A percentile compares a stretch with the other conserved stretches of the same genome.
These are phyloP conservation scores for Ophion ventricosus DNA, from an alignment of 2,888 invertebrate genomes.

Conservation along the genomic window DNA sequence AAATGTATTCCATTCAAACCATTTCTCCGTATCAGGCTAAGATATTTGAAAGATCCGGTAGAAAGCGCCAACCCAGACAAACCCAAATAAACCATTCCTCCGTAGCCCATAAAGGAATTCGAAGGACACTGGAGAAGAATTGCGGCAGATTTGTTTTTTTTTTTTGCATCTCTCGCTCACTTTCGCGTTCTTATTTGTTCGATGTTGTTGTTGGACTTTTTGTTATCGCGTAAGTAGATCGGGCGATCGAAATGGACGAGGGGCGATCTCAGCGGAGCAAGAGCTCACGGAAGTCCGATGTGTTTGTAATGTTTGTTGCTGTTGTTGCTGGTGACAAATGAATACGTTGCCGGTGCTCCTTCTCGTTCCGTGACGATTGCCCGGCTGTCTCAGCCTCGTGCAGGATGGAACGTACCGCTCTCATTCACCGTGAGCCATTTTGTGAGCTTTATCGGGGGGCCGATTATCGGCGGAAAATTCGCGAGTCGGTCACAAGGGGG, in stretches of 20 bases:
- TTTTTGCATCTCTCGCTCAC: not conserved
- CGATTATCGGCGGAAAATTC: slow-evolving; percentile 74
- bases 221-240: slow-evolving; percentile 50
- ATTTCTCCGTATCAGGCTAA: too few species aligned
- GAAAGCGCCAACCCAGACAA: too few species aligned
- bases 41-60: too few species aligned
- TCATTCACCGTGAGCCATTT: slow-evolving; percentile 78
- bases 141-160: not conserved
- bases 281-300: slow-evolving; percentile 64
- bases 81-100: not conserved
- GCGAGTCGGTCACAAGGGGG: slow-evolving; percentile 83
- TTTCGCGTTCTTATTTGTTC: not conserved
- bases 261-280: slow-evolving; percentile 61
- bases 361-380: slow-evolving; percentile 63
- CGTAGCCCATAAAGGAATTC: not conserved
- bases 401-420: slow-evolving; percentile 80
- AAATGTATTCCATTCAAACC: too few species aligned
- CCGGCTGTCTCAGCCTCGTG: slow-evolving; percentile 63
- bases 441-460: slow-evolving; percentile 47
- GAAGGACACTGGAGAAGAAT: not conserved
- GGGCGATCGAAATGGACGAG: slow-evolving; percentile 58
- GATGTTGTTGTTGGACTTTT: not conserved
- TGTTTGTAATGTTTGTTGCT: slow-evolving; percentile 47
- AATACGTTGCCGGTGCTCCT: slow-evolving; percentile 68
- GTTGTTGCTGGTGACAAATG: slow-evolving; percentile 67